Conservation (phyloP, 2,113 vertebrate genomes). For the Mus spicilegus region DNA sequence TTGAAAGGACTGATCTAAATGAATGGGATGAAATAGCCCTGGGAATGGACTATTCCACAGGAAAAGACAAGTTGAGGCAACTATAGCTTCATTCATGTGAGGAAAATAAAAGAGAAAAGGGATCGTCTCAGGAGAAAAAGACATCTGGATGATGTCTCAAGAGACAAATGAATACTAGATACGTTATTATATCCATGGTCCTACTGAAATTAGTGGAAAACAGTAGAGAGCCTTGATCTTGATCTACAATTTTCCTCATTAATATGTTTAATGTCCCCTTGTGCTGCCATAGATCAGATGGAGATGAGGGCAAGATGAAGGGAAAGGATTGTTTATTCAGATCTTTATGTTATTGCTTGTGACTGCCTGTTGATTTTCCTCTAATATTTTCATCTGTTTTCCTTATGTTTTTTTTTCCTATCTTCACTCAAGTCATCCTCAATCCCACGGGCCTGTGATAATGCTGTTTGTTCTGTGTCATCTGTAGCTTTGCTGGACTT, state of each 20-base stretch:
- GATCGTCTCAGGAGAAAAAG: not conserved
- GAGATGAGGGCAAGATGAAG: not conserved
- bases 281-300: not conserved
- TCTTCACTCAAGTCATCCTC: not conserved
- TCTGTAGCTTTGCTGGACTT: slow-evolving; percentile 18
- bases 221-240: not conserved
- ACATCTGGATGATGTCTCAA: not conserved
- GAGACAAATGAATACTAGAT: not conserved
- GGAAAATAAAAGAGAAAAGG: not conserved
- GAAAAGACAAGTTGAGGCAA: not conserved
- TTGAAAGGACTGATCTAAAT: not conserved
- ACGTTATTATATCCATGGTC: not conserved
- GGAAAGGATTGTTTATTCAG: not conserved
- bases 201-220: not conserved
- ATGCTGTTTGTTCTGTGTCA: not conserved
- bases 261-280: not conserved
- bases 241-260: not conserved
- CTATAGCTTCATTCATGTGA: accelerated
- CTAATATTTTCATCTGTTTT: not conserved
- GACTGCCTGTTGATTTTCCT: not conserved
- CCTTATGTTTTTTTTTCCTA: not conserved
- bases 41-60: not conserved
- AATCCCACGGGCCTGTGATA: not conserved
- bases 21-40: not conserved
- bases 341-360: not conserved